Evolutionary conservation across 2,113 vertebrate genomes (phyloP).

Genomic region (Cryptomyrus ogoouensis): DNA sequence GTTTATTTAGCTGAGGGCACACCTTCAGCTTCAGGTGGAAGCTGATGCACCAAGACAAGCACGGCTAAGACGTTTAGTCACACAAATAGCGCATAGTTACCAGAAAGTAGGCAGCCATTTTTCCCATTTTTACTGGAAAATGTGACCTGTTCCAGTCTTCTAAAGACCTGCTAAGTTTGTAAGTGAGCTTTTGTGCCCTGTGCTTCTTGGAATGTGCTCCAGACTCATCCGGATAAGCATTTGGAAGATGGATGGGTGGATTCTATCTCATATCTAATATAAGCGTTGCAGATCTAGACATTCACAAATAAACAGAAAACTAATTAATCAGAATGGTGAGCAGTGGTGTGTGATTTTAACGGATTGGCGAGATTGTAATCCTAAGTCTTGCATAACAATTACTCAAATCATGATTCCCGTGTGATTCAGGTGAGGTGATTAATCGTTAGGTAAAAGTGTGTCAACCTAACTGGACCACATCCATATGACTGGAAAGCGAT

Average conservation of each 20-base stretch:
- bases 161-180: neutral
- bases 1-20: neutral
- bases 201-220: neutral
- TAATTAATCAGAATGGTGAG: neutral
- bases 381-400: neutral
- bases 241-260: neutral
- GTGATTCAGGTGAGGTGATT: neutral
- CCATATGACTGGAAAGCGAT: neutral
- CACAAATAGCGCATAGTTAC: neutral
- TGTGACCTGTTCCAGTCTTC: neutral
- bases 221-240: neutral
- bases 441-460: neutral
- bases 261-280: neutral
- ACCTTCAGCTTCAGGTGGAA: neutral
- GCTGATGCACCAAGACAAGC: neutral
- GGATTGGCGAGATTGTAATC: neutral
- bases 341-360: neutral
- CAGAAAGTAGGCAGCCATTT: neutral
- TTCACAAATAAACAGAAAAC: neutral
- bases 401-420: neutral
- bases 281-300: neutral
- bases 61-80: neutral
- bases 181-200: neutral
- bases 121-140: neutral
- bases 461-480: neutral